Evolutionary conservation across 2,113 vertebrate species (phyloP).

Genomic region (Apaloderma vittatum): DNA sequence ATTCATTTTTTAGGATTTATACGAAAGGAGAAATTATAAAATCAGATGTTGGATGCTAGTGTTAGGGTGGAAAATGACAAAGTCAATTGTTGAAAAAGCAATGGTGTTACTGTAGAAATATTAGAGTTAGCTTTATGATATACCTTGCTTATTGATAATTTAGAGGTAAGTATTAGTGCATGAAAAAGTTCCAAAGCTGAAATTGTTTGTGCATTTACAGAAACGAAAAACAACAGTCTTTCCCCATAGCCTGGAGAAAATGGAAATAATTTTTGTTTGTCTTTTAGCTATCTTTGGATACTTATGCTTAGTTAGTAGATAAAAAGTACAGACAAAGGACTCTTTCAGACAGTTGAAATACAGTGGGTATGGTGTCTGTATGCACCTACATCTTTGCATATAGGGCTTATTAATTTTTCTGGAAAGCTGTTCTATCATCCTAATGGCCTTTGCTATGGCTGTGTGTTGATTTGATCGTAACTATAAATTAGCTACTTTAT

Average conservation of each 20-base stretch:
- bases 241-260: neutral
- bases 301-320: neutral
- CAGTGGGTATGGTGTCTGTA: neutral
- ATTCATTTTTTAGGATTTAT: neutral
- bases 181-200: neutral
- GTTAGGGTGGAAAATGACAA: neutral
- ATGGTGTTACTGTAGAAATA: neutral
- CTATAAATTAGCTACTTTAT: neutral
- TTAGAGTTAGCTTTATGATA: neutral
- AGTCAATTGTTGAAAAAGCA: neutral
- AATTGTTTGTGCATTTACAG: neutral
- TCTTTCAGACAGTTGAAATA: neutral
- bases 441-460: neutral
- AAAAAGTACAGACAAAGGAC: neutral
- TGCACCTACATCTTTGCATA: neutral
- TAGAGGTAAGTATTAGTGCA: neutral
- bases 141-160: neutral
- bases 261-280: neutral
- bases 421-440: neutral
- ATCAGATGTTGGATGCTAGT: neutral
- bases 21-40: accelerated
- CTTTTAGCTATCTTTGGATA: neutral
- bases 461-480: neutral
- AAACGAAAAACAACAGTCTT: neutral
- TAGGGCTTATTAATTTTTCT: neutral